A percentile compares a stretch with the other conserved stretches of the same genome.
Conservation (phyloP, 1,140 invertebrate species). For the Laupala kohalensis region DNA sequence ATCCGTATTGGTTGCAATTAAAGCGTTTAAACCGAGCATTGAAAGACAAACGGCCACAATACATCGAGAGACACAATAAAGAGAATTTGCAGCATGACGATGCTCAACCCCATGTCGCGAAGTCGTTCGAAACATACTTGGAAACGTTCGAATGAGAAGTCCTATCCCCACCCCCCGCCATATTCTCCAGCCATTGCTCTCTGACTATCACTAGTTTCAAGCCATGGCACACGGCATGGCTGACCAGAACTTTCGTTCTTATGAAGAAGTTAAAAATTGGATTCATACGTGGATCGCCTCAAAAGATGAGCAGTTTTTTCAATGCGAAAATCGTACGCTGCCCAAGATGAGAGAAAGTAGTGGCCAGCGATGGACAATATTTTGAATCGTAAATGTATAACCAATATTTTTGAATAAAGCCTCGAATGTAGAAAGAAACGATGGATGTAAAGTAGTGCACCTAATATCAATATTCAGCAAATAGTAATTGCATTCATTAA, state of each 20-base stretch:
- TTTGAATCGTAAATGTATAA: constrained; percentile 15
- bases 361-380: constrained; percentile 16
- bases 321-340: constrained; percentile 16
- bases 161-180: constrained; percentile 19
- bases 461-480: too few relatives aligned
- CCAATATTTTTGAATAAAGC: constrained; percentile 14
- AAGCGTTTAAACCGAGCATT: constrained; percentile 1
- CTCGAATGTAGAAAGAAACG: constrained; percentile 11
- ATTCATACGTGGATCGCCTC: constrained; percentile 15
- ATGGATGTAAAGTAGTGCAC: background rate
- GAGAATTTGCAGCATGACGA: background rate
- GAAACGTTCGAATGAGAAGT: constrained; percentile 19
- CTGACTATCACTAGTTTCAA: constrained; percentile 21
- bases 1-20: background rate
- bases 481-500: too few relatives aligned
- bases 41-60: constrained; percentile 2
- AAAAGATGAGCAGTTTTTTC: too few relatives aligned
- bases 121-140: background rate
- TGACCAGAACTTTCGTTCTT: constrained; percentile 18
- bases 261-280: constrained; percentile 18
- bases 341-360: constrained; percentile 18
- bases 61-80: background rate
- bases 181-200: constrained; percentile 21
- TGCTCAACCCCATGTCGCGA: background rate
- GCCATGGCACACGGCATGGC: constrained; percentile 17